These are phyloP conservation scores for Aleiodes alternator DNA, from an alignment of 2,888 invertebrate species.

Conservation along the genomic window DNA sequence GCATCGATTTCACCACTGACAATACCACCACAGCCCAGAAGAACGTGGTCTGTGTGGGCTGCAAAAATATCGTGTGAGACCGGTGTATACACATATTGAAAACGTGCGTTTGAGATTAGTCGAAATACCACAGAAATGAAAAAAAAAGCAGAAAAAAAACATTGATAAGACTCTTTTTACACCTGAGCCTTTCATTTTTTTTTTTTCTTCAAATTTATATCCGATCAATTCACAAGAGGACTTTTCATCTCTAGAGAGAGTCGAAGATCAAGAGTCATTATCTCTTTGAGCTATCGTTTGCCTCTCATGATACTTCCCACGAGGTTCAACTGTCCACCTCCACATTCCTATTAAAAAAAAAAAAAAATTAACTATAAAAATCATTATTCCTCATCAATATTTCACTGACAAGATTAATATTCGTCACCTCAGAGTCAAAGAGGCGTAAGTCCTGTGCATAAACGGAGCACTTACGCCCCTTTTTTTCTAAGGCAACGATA, in stretches of 20 bases:
- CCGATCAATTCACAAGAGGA: not conserved
- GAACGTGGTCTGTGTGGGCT: slow-evolving; percentile 39
- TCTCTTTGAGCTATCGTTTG: slow-evolving; percentile 5
- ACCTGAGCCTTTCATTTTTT: not conserved
- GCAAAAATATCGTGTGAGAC: slow-evolving; percentile 3
- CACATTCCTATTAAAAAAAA: slow-evolving; percentile 12
- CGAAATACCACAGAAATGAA: not conserved
- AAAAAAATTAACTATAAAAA: not conserved
- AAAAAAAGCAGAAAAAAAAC: not conserved
- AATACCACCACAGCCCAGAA: slow-evolving; percentile 14
- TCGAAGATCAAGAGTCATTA: not conserved
- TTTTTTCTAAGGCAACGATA: too few relatives aligned
- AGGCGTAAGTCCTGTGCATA: too few relatives aligned
- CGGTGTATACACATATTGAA: not conserved
- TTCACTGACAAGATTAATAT: not conserved
- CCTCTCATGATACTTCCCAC: slow-evolving; percentile 36
- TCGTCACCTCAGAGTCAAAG: too few relatives aligned
- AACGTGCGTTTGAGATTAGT: not conserved
- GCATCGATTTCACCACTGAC: slow-evolving; percentile 38
- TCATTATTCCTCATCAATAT: slow-evolving; percentile 2
- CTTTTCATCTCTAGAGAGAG: not conserved
- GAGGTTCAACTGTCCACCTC: slow-evolving; percentile 35
- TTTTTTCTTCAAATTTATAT: not conserved
- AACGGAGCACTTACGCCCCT: too few relatives aligned
- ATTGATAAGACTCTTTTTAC: not conserved